A percentile compares a stretch with the other conserved stretches of the same genome.
Evolutionary conservation across 2,888 invertebrate genomes (phyloP).

Genomic region (Nomada goodeniana): DNA sequence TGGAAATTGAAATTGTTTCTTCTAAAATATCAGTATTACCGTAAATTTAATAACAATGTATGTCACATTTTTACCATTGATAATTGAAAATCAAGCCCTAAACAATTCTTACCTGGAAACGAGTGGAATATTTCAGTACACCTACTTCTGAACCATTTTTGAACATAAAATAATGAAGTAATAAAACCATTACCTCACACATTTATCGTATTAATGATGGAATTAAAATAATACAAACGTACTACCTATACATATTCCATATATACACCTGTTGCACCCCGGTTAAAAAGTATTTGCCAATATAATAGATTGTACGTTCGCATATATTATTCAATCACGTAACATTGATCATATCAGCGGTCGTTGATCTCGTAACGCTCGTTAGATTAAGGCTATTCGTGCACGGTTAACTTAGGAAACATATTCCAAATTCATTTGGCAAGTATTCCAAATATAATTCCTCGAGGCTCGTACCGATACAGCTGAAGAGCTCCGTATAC

Average conservation of each 20-base stretch:
- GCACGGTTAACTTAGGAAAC: slow-evolving; percentile 12
- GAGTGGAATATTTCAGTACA: too few relatives aligned
- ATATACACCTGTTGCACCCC: neutral
- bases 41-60: too few relatives aligned
- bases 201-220: too few relatives aligned
- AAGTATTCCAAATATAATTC: slow-evolving; percentile 13
- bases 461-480: slow-evolving; percentile 1
- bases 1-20: too few relatives aligned
- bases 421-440: slow-evolving; percentile 16
- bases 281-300: neutral
- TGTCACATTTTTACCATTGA: too few relatives aligned
- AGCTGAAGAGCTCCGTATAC: slow-evolving; percentile 17
- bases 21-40: too few relatives aligned
- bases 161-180: too few relatives aligned
- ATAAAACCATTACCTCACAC: too few relatives aligned
- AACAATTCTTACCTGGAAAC: too few relatives aligned
- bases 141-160: too few relatives aligned
- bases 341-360: slow-evolving; percentile 1
- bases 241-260: neutral
- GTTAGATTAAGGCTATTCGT: slow-evolving; percentile 7
- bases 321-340: neutral
- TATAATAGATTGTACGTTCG: neutral
- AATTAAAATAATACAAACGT: too few relatives aligned
- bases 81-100: too few relatives aligned
- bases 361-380: neutral